Evolutionary conservation across 2,888 invertebrate genomes (phyloP), one percentile per base, ranked within the genome.

Genomic region (Platycheirus rosarum): DNA sequence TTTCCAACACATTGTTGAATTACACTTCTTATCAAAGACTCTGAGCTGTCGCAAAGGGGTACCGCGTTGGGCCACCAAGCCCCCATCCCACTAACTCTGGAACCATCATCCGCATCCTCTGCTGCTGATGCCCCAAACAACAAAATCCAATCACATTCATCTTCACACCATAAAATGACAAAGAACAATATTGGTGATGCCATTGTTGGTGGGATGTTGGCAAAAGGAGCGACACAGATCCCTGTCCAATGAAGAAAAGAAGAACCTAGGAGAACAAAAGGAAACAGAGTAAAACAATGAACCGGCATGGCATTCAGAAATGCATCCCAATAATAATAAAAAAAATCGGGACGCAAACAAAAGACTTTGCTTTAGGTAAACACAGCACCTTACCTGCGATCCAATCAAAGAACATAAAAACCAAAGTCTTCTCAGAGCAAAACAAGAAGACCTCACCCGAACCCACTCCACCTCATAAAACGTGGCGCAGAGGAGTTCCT

Each of bases 71-170:
- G 35, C 9, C 7, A n/a, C n/a, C n/a, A n/a, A n/a, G 9, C 9
- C 35, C n/a, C 35, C 2, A n/a, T 35, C 35, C 23, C 23, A 23
- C 6, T 23, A 6, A 23, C 23, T 23, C 23, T 23, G 6, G 9
- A 7, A 51, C 32, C 16, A 2, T 11, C 29, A 18, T 35, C 2
- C n/a, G 7, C 35, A 20, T 20, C 29, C 16, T 32, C 16, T 23
- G 29, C 23, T 40, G 32, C 14, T 66, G 37, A 57, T 60, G 42
- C 49, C 65, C 16, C 46, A 14, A 70, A 66, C 60, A 78, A 53
- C 74, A 63, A 44, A 79, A 68, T 82, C 82, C 82, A 82, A 82
- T 82, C 71, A 73, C 62, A 77, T 82, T 71, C 77, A 66, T 82
- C 73, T 82, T 82, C 68, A 73, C 82, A 73, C 82, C 71, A 68